Base-by-base conservation (phyloP, 2,888 invertebrate species). In the Eristalis intricaria region DNA sequence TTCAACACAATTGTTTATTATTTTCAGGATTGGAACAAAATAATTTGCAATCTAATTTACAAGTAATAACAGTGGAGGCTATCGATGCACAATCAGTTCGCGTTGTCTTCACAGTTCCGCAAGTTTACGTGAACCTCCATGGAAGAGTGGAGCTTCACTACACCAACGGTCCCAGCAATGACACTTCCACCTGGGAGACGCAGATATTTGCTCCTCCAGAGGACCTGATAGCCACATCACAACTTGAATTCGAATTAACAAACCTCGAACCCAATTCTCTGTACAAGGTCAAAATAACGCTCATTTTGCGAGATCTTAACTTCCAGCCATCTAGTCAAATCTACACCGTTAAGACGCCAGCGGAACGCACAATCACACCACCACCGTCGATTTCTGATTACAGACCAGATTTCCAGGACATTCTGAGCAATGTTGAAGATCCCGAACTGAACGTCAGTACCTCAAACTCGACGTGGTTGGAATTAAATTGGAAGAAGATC, bases 141-240 rank as follows among this genome's bases (percentile, higher is more conserved):
- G 98, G 98, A 77, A 95, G 97, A 88, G 97, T 98, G 2, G 97
- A 98, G 92, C 94, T 98, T 84, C 95, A 97, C 91, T 98, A 97
- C 91, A 97, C 97, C 10, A 96, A 97, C 90, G 95, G 95, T 90
- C 95, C 95, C 19, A 95, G 95, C 89, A 95, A 95, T 84, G 96
- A 97, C 89, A 94, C 95, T 15, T 94, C 95, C 0, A 95, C 94
- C 7, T 98, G 98, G 98, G 95, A 96, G 89, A 95, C 96, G 0
- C 97, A 98, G 94, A 96, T 97, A 22, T 97, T 98, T 90, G 97
- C 97, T 0, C 97, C 97, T 13, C 97, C 97, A 0, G 96, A 97
- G 89, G 97, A 97, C 91, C 93, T 98, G 7, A 96, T 98, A 81
- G 97, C 97, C 0, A 97, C 97, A 7, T 96, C 96, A 5, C 97